Evolutionary conservation across 2,797 vertebrate species (phyloP).

Genomic region (Lepus oiostolus): DNA sequence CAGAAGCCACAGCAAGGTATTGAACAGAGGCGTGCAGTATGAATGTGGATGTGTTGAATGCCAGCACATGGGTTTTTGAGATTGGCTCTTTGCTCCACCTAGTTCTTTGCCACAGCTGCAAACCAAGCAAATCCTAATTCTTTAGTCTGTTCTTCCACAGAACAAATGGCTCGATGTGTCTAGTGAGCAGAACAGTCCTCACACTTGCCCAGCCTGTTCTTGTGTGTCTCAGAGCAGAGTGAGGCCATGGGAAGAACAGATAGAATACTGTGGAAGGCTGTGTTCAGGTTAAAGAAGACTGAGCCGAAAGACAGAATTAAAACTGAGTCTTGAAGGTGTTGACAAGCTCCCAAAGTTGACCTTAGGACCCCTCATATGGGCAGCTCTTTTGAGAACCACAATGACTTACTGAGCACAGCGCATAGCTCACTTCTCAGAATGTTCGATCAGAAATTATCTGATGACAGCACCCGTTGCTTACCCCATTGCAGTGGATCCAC

Average conservation of each 20-base stretch:
- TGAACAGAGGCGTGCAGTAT: no score
- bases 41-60: no score
- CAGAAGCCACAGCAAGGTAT: no score
- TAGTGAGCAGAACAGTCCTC: background rate
- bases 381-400: conserved; percentile 80
- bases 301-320: conserved; percentile 54
- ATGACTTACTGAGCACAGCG: conserved; percentile 87
- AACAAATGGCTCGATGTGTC: background rate
- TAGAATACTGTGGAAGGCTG: conserved; percentile 47
- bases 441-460: conserved; percentile 85
- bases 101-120: rapidly evolving
- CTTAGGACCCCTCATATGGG: conserved; percentile 68
- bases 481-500: conserved; percentile 70
- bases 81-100: background rate
- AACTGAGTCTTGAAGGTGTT: conserved; percentile 71
- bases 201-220: conserved; percentile 19
- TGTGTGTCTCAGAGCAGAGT: conserved; percentile 69
- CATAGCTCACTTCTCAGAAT: conserved; percentile 88
- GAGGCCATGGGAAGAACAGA: conserved; percentile 73
- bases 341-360: conserved; percentile 67
- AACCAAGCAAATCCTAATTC: conserved; percentile 29
- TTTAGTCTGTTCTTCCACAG: background rate
- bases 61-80: background rate
- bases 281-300: conserved; percentile 73
- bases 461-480: conserved; percentile 83